These are phyloP conservation scores for Tenebrosternarchus preto DNA, from an alignment of 2,113 vertebrate species.

Conservation along the genomic window DNA sequence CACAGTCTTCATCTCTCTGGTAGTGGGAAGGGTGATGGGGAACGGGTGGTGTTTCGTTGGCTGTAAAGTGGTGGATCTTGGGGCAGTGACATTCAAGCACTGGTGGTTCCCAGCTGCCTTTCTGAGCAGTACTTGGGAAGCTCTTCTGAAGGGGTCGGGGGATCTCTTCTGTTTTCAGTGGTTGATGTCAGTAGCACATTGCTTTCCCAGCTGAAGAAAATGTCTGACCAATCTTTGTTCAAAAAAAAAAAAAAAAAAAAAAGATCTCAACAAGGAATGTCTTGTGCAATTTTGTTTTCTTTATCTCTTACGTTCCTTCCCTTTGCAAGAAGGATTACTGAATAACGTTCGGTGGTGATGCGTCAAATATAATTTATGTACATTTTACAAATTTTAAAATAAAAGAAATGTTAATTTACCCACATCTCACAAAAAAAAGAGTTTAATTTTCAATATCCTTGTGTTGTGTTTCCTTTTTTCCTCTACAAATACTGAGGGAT, in stretches of 20 bases:
- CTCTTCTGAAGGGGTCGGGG: conserved; percentile 71
- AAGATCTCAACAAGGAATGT: conserved; percentile 77
- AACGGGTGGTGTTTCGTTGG: conserved; percentile 36
- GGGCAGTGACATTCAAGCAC: conserved; percentile 50
- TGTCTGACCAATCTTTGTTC: conserved; percentile 76
- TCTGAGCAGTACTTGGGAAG: conserved; percentile 65
- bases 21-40: conserved; percentile 44
- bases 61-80: conserved; percentile 34
- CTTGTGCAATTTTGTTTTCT: conserved; percentile 53
- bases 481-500: conserved; percentile 11
- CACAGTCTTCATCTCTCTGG: conserved; percentile 50
- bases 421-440: conserved; percentile 62
- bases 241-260: conserved; percentile 39
- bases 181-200: conserved; percentile 79
- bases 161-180: conserved; percentile 71
- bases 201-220: conserved; percentile 69
- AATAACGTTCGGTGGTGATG: conserved; percentile 73
- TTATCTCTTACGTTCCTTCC: conserved; percentile 64
- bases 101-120: conserved; percentile 69
- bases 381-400: conserved; percentile 78
- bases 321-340: conserved; percentile 68
- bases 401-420: conserved; percentile 75
- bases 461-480: conserved; percentile 61
- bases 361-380: conserved; percentile 79
- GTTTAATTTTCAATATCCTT: conserved; percentile 64